A percentile compares a stretch with the other conserved stretches of the same genome.
phyloP scores from a whole-genome alignment of 2,888 invertebrate genomes.

The Trissonchulus sp. region DNA sequence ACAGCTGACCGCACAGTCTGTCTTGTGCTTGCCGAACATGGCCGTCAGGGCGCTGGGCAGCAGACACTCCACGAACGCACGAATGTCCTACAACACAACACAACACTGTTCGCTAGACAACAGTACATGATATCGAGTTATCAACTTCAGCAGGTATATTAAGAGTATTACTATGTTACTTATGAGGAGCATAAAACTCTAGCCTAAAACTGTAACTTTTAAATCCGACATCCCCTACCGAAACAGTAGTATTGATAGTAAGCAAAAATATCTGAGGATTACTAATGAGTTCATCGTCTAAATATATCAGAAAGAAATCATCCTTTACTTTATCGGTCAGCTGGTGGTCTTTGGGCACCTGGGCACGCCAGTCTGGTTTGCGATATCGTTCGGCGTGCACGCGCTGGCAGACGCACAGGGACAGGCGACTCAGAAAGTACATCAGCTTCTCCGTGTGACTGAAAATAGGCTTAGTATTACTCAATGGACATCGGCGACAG shows the following conservation, averaged over 20 bases:
- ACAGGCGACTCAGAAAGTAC: constrained; percentile 22
- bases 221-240: too few species aligned
- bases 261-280: too few species aligned
- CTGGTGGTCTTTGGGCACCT: constrained; percentile 64
- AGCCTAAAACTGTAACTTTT: too few species aligned
- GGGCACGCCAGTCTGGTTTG: constrained; percentile 62
- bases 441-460: constrained; percentile 40
- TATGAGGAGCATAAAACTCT: too few species aligned
- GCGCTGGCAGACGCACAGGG: constrained; percentile 62
- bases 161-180: too few species aligned
- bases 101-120: not conserved
- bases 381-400: constrained; percentile 61
- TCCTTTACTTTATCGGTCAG: constrained; percentile 63
- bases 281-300: too few species aligned
- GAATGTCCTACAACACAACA: constrained; percentile 61
- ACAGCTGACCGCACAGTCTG: constrained; percentile 53
- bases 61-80: constrained; percentile 68
- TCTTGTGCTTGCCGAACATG: constrained; percentile 68
- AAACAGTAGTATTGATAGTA: too few species aligned
- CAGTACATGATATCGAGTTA: too few species aligned
- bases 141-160: too few species aligned
- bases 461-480: too few species aligned
- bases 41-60: constrained; percentile 69
- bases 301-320: too few species aligned
- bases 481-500: too few species aligned